phyloP scores from a whole-genome alignment of 2,797 vertebrate species.

The Thalassophryne amazonica region DNA sequence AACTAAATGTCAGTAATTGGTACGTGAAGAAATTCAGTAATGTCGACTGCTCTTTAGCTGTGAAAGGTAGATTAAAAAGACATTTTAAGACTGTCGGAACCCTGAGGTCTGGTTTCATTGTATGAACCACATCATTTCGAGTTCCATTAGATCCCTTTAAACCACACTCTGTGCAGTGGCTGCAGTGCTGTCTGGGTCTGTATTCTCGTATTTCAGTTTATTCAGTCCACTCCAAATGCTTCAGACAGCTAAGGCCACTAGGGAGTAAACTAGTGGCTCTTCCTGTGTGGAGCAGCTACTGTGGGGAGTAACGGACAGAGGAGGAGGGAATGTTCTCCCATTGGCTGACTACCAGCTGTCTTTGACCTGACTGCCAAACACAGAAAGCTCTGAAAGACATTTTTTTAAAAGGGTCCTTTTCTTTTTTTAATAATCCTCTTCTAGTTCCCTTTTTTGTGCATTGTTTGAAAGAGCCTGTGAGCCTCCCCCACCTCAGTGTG shows the following conservation, averaged over 20 bases:
- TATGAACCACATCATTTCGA: constrained; percentile 8
- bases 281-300: constrained; percentile 44
- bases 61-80: no score
- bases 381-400: constrained; percentile 50
- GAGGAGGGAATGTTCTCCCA: constrained; percentile 27
- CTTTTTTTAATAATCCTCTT: constrained; percentile 61
- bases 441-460: constrained; percentile 62
- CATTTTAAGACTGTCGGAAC: no score
- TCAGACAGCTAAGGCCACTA: constrained; percentile 31
- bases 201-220: constrained; percentile 21
- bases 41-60: neutral
- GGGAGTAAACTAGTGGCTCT: constrained; percentile 36
- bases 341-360: constrained; percentile 46
- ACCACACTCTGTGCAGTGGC: constrained; percentile 18
- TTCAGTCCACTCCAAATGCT: constrained; percentile 36
- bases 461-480: constrained; percentile 56
- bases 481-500: constrained; percentile 9
- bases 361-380: constrained; percentile 71
- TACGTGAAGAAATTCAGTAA: constrained; percentile 12
- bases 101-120: constrained; percentile 8
- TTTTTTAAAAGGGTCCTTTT: constrained; percentile 45
- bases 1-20: neutral
- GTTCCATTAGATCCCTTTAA: constrained; percentile 4
- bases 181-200: neutral
- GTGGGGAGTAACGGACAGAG: constrained; percentile 24